Percentiles rank a stretch among this genome's conserved stretches.
Evolutionary conservation across 1,140 invertebrate genomes (phyloP).

Genomic region (Drosophila melanica): DNA sequence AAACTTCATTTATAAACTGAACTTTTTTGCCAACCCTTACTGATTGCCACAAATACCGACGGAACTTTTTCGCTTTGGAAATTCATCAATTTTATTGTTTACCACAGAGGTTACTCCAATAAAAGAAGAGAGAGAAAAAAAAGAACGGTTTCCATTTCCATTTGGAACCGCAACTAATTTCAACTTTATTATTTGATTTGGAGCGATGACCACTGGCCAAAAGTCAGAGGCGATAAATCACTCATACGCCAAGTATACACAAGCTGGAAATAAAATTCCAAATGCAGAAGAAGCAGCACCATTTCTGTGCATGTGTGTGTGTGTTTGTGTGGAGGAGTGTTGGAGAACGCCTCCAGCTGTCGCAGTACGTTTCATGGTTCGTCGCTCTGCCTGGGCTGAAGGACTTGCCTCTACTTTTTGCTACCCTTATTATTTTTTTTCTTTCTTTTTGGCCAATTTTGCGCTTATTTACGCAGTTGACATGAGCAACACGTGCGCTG

Average conservation of each 20-base stretch:
- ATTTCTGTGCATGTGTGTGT: neutral
- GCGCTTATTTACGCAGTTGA: slow-evolving; percentile 73
- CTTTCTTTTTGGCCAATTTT: slow-evolving; percentile 55
- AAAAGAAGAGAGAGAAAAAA: slow-evolving; percentile 19
- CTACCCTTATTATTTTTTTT: slow-evolving; percentile 10
- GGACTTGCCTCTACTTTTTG: slow-evolving; percentile 1
- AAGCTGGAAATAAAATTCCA: slow-evolving; percentile 27
- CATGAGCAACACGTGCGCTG: slow-evolving; percentile 73
- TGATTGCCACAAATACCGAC: slow-evolving; percentile 12
- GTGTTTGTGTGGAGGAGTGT: neutral
- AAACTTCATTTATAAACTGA: slow-evolving; percentile 9
- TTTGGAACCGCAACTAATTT: slow-evolving; percentile 75
- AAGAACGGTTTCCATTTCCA: slow-evolving; percentile 70
- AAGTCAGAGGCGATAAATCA: slow-evolving; percentile 69
- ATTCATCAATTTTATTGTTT: slow-evolving; percentile 71
- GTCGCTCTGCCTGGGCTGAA: slow-evolving; percentile 21
- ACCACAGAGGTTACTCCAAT: slow-evolving; percentile 25
- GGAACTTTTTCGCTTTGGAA: slow-evolving; percentile 33
- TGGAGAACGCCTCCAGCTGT: slow-evolving; percentile 44
- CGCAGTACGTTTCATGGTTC: slow-evolving; percentile 56
- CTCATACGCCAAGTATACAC: slow-evolving; percentile 68
- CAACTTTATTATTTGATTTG: slow-evolving; percentile 75
- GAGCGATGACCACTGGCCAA: slow-evolving; percentile 41
- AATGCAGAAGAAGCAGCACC: slow-evolving; percentile 18
- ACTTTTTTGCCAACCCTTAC: neutral